These are phyloP conservation scores for Vulpes lagopus DNA, from an alignment of 2,113 vertebrate genomes.

Conservation along the genomic window DNA sequence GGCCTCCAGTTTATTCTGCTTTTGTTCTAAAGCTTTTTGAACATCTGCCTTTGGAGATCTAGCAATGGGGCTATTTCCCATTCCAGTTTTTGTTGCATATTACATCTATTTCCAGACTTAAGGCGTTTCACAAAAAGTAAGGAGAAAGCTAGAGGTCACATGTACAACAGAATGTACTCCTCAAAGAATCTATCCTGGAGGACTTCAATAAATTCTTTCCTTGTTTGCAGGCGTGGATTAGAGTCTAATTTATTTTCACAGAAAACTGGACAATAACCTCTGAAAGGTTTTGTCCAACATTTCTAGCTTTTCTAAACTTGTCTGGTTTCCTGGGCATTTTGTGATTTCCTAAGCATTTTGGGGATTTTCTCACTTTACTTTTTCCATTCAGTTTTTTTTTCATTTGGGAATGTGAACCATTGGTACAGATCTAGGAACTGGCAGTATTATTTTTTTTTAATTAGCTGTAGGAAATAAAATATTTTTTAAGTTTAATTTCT, in stretches of 20 bases:
- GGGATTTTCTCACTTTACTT: conserved; percentile 20
- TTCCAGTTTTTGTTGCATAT: background rate
- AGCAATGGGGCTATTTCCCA: background rate
- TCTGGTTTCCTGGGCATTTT: background rate
- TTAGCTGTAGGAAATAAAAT: conserved; percentile 15
- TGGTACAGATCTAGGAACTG: background rate
- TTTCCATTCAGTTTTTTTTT: background rate
- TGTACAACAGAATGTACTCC: conserved; percentile 2
- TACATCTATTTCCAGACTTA: conserved; percentile 33
- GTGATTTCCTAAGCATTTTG: background rate
- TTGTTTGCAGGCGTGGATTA: background rate
- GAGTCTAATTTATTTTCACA: background rate
- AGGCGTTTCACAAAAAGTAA: background rate
- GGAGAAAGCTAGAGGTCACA: background rate
- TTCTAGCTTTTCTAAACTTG: conserved; percentile 23
- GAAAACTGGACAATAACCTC: background rate
- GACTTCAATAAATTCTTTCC: background rate
- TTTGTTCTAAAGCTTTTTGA: background rate
- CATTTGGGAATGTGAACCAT: background rate
- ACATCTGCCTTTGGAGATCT: background rate
- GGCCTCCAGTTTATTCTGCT: background rate
- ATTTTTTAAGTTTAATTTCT: conserved; percentile 9
- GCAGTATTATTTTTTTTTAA: conserved; percentile 23
- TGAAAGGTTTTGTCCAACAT: conserved; percentile 8
- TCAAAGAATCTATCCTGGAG: background rate